phyloP scores from a whole-genome alignment of 2,888 invertebrate genomes.

The Lamproptera curius region DNA sequence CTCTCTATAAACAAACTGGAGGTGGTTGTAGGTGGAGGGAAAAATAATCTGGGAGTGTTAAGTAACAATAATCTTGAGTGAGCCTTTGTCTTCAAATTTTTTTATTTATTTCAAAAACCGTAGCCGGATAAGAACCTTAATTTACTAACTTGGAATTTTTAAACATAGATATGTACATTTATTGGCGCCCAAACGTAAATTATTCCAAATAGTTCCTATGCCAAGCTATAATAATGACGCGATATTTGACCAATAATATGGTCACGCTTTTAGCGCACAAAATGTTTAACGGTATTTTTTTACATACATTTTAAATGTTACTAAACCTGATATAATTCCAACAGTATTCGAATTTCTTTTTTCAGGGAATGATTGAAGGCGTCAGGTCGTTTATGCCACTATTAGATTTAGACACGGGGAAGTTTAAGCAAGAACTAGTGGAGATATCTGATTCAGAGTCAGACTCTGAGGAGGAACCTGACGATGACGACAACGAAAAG shows the following conservation, averaged over 20 bases:
- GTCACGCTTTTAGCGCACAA: background rate
- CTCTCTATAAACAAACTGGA: no score
- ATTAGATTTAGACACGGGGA: slow-evolving; percentile 40
- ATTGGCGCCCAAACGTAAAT: background rate
- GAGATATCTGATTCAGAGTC: slow-evolving; percentile 72
- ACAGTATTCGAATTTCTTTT: slow-evolving; percentile 5
- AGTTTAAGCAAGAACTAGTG: slow-evolving; percentile 46
- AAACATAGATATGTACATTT: background rate
- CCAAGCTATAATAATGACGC: background rate
- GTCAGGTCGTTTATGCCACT: slow-evolving; percentile 48
- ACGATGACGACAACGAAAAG: slow-evolving; percentile 27
- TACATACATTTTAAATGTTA: no score
- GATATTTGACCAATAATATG: background rate
- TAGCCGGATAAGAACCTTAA: no score
- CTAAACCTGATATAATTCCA: no score
- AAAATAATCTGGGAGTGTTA: background rate
- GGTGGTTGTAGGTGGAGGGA: background rate
- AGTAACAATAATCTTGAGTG: background rate
- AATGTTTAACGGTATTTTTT: no score
- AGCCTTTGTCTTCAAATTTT: background rate
- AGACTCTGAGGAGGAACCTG: slow-evolving; percentile 41
- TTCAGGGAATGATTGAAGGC: slow-evolving; percentile 48
- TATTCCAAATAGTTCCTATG: background rate
- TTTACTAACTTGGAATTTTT: no score
- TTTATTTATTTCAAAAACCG: no score